A percentile compares a stretch with the other conserved stretches of the same genome.
phyloP scores from a whole-genome alignment of 2,888 invertebrate genomes.

The Sipha maydis region DNA sequence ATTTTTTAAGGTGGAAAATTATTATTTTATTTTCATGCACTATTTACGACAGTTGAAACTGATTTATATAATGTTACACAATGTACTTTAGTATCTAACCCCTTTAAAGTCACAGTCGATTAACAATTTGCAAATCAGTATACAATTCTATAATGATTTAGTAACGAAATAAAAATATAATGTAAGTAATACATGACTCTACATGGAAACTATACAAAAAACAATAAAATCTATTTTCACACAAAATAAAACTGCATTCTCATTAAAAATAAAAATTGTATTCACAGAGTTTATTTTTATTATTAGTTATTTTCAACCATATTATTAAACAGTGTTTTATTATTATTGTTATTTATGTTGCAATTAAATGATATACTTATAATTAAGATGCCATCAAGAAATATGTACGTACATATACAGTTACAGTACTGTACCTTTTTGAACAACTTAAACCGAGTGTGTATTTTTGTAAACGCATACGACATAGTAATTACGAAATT shows the following conservation, averaged over 20 bases:
- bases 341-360: not conserved
- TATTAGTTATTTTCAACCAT: not conserved
- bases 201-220: not conserved
- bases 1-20: slow-evolving; percentile 15
- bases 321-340: not conserved
- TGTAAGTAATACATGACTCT: not conserved
- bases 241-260: not conserved
- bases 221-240: not conserved
- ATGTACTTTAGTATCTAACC: not conserved
- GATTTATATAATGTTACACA: slow-evolving; percentile 34
- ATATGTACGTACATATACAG: no score
- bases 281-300: not conserved
- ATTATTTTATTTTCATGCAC: slow-evolving; percentile 46
- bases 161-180: not conserved
- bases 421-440: not conserved
- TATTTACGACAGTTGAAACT: slow-evolving; percentile 29
- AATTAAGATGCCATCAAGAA: not conserved
- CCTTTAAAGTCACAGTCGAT: slow-evolving; percentile 6
- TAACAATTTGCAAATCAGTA: slow-evolving; percentile 11
- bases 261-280: not conserved
- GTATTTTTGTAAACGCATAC: not conserved
- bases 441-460: not conserved
- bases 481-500: not conserved
- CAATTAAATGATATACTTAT: no score
- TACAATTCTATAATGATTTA: not conserved